A percentile compares a stretch with the other conserved stretches of the same genome.
These are phyloP conservation scores for Arvicanthis niloticus DNA, from an alignment of 2,113 vertebrate genomes.

Conservation along the genomic window DNA sequence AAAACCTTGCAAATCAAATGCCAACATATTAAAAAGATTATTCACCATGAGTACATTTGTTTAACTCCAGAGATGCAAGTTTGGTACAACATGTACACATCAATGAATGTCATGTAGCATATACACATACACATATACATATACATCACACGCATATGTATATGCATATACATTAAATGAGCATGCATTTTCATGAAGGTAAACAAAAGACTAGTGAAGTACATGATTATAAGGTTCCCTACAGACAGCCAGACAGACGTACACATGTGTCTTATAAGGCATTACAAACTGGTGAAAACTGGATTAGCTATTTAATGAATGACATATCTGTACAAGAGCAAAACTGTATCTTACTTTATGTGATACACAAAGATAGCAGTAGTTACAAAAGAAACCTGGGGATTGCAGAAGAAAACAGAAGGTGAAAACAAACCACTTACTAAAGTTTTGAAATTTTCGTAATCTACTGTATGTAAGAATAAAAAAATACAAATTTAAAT, in stretches of 20 bases:
- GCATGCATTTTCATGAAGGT: not conserved
- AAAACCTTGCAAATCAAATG: not conserved
- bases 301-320: not conserved
- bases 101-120: not conserved
- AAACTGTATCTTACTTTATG: not conserved
- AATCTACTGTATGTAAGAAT: not conserved
- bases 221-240: not conserved
- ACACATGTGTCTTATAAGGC: not conserved
- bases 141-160: not conserved
- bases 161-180: not conserved
- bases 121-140: not conserved
- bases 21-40: not conserved
- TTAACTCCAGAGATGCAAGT: not conserved
- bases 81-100: not conserved
- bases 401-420: conserved; percentile 1
- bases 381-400: conserved; percentile 4
- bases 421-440: not conserved
- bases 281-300: not conserved
- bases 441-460: not conserved
- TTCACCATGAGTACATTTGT: not conserved
- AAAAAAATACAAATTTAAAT: not conserved
- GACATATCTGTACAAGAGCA: not conserved
- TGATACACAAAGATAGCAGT: not conserved
- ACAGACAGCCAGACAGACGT: not conserved
- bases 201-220: not conserved